Evolutionary conservation across 2,888 invertebrate genomes (phyloP).

Genomic region (Eupsilia transversa): DNA sequence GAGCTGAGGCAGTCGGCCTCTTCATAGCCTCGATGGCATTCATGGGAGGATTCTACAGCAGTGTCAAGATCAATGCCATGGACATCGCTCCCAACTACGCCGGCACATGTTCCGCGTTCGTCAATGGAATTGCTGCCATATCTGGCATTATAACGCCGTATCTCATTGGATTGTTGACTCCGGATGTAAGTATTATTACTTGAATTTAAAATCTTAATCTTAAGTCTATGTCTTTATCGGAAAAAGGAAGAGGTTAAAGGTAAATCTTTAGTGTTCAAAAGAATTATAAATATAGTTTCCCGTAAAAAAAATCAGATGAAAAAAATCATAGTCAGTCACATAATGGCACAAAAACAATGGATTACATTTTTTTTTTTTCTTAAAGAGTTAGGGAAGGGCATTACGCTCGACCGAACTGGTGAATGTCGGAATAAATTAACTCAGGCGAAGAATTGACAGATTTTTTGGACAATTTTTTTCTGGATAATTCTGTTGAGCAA

Average conservation of each 20-base stretch:
- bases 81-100: slow-evolving; percentile 92
- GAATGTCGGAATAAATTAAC: slow-evolving; percentile 52
- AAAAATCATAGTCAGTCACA: background rate
- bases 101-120: slow-evolving; percentile 92
- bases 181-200: slow-evolving; percentile 87
- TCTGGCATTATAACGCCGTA: slow-evolving; percentile 92
- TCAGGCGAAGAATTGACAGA: slow-evolving; percentile 32
- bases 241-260: background rate
- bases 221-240: background rate
- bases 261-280: background rate
- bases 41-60: slow-evolving; percentile 93
- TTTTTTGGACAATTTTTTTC: slow-evolving; percentile 51
- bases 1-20: slow-evolving; percentile 85
- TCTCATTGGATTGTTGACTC: slow-evolving; percentile 90
- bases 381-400: slow-evolving; percentile 55
- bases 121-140: slow-evolving; percentile 91
- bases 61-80: slow-evolving; percentile 92
- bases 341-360: background rate
- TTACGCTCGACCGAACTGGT: slow-evolving; percentile 38
- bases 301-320: background rate
- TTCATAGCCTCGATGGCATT: slow-evolving; percentile 92
- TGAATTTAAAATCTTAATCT: background rate
- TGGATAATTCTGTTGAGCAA: background rate
- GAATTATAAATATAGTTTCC: background rate
- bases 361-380: background rate